Percentiles rank a stretch among this genome's conserved stretches.
phyloP scores from a whole-genome alignment of 2,797 vertebrate genomes.

The Sciaenops ocellatus region DNA sequence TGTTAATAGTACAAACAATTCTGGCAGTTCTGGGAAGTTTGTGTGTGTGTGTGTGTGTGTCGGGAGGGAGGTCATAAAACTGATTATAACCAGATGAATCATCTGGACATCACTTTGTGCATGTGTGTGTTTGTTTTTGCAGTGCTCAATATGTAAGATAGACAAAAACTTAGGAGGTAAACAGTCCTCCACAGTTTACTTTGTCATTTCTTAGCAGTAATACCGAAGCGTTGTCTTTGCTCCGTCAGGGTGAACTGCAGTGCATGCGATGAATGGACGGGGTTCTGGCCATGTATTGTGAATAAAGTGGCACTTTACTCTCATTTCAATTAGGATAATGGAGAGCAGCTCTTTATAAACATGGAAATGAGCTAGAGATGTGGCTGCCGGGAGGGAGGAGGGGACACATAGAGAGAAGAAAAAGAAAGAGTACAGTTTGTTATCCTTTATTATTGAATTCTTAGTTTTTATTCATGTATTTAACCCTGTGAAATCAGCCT shows the following conservation, averaged over 20 bases:
- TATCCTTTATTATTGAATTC: not conserved
- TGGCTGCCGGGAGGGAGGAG: conserved; percentile 14
- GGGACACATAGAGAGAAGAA: conserved; percentile 6
- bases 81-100: conserved; percentile 23
- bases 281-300: conserved; percentile 56
- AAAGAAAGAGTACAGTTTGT: not conserved
- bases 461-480: not conserved
- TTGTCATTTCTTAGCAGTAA: conserved; percentile 15
- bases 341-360: conserved; percentile 70
- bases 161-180: not conserved
- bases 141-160: not conserved
- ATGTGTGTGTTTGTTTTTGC: not conserved
- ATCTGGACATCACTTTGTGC: conserved; percentile 1
- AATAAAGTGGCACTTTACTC: conserved; percentile 75
- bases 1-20: conserved; percentile 18
- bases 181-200: not conserved
- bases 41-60: conserved; percentile 10
- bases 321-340: conserved; percentile 78
- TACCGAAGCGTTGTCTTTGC: conserved; percentile 5
- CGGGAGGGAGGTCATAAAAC: conserved; percentile 6
- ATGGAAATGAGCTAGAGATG: conserved; percentile 68
- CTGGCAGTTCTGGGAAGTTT: conserved; percentile 37
- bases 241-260: conserved; percentile 21
- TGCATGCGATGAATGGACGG: conserved; percentile 49
- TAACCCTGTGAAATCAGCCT: not conserved